These are phyloP conservation scores for Myathropa florea DNA, from an alignment of 2,888 invertebrate species.

Conservation along the genomic window DNA sequence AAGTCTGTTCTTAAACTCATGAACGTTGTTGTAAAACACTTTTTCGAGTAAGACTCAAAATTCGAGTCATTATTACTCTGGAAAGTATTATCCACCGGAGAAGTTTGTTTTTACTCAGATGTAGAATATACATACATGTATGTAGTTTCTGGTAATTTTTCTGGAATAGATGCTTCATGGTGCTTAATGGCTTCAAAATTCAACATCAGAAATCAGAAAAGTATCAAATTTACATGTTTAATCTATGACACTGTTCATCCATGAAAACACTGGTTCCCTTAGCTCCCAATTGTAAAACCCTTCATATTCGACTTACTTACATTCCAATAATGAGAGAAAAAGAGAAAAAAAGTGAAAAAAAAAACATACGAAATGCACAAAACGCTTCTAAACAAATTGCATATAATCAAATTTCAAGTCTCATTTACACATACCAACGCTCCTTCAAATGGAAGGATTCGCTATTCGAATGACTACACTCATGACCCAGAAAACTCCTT, in stretches of 20 bases:
- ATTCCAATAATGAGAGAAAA: neutral
- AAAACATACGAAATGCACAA: neutral
- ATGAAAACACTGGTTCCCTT: neutral
- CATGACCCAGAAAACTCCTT: conserved; percentile 72
- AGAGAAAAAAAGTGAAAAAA: neutral
- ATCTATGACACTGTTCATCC: neutral
- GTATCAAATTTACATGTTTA: no score
- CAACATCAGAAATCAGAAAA: no score
- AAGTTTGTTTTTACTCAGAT: no score
- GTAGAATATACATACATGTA: no score
- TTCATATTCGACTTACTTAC: neutral
- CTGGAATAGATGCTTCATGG: no score
- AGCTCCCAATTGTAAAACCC: neutral
- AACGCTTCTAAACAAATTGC: conserved; percentile 39
- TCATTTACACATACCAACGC: conserved; percentile 45
- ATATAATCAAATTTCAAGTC: conserved; percentile 63
- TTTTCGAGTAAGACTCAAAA: no score
- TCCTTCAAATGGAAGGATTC: conserved; percentile 36
- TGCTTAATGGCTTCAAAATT: no score
- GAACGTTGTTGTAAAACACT: no score
- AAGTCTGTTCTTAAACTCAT: no score
- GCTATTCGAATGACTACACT: conserved; percentile 33
- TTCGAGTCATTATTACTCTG: no score
- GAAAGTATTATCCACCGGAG: no score
- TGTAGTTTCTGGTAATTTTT: no score